A percentile compares a stretch with the other conserved stretches of the same genome.
Conservation (phyloP, 1,140 invertebrate genomes). For the Mya arenaria region DNA sequence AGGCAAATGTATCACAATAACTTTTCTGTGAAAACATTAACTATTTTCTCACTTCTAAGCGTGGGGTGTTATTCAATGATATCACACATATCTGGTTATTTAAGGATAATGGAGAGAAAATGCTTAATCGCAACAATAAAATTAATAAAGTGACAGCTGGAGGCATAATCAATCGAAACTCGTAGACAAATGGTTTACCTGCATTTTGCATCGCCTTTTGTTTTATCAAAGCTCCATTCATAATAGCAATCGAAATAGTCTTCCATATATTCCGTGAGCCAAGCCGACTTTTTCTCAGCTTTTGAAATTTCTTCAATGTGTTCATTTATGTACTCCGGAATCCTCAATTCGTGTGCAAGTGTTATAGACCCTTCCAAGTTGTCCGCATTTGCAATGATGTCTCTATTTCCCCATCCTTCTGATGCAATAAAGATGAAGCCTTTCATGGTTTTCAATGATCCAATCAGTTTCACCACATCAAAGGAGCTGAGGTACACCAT, state of each 20-base stretch:
- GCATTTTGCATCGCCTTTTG: not conserved
- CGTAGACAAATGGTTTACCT: too few species aligned
- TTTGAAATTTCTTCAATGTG: conserved; percentile 24
- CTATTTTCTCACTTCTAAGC: too few species aligned
- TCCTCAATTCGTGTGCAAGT: conserved; percentile 43
- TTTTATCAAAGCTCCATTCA: conserved; percentile 57
- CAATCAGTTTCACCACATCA: conserved; percentile 27
- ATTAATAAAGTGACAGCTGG: too few species aligned
- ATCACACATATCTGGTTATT: too few species aligned
- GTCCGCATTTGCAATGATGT: conserved; percentile 19
- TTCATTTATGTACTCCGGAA: conserved; percentile 23
- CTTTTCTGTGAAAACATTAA: too few species aligned
- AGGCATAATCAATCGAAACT: too few species aligned
- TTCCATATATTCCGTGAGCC: conserved; percentile 47
- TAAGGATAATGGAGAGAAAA: too few species aligned
- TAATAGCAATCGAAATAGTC: conserved; percentile 46
- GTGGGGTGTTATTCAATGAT: too few species aligned
- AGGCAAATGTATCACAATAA: too few species aligned
- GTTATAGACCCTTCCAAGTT: conserved; percentile 49
- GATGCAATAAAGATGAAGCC: conserved; percentile 62
- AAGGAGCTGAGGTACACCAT: conserved; percentile 55
- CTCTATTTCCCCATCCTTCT: conserved; percentile 56
- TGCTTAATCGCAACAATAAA: too few species aligned
- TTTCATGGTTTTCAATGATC: not conserved
- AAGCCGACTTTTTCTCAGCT: conserved; percentile 15